Conservation (phyloP, 1,140 invertebrate species). For the Drosophila kurseongensis region DNA sequence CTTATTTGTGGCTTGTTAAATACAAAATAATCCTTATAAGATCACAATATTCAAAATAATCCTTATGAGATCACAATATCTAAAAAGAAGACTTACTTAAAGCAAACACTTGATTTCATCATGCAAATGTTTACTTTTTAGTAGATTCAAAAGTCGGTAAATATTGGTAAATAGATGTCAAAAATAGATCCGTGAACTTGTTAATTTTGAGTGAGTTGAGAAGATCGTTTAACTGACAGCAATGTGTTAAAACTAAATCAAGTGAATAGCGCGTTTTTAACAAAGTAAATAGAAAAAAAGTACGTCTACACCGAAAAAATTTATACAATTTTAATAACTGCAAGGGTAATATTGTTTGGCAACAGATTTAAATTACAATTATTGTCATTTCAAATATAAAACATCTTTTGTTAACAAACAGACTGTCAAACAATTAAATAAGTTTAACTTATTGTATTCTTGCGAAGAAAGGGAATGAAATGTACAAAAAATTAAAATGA, state of each 20-base stretch:
- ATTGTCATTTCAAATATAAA: no score
- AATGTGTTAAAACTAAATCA: slow-evolving; percentile 28
- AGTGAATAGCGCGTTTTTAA: slow-evolving; percentile 3
- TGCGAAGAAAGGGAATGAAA: no score
- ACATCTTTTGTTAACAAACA: no score
- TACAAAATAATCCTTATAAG: no score
- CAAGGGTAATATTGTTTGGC: no score
- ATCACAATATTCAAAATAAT: no score
- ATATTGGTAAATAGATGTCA: slow-evolving; percentile 18
- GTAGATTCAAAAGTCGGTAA: background rate
- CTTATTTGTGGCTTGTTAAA: no score
- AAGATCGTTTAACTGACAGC: slow-evolving; percentile 23
- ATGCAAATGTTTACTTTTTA: background rate
- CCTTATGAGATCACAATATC: background rate
- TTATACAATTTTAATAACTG: background rate
- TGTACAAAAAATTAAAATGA: no score
- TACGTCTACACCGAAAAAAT: slow-evolving; percentile 13
- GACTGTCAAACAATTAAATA: no score
- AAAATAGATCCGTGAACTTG: slow-evolving; percentile 5
- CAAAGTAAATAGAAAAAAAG: slow-evolving; percentile 26
- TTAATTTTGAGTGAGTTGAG: slow-evolving; percentile 23
- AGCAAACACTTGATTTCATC: background rate
- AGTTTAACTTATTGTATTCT: no score
- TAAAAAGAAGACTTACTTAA: background rate
- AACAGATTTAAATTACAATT: background rate